phyloP scores from a whole-genome alignment of 2,888 invertebrate species.

The Tenthredo livida region DNA sequence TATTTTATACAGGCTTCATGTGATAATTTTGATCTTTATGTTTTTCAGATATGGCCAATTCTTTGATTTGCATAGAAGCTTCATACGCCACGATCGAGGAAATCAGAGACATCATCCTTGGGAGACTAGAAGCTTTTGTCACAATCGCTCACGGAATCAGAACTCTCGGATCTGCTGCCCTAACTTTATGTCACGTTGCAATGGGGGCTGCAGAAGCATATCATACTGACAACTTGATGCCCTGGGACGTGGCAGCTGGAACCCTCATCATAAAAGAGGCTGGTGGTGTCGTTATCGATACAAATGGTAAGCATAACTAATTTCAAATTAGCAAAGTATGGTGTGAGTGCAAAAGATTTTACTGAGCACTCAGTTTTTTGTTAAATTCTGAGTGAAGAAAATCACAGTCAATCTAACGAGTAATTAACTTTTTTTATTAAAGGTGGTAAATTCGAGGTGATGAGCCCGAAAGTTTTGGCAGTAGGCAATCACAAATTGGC shows the following conservation, averaged over 20 bases:
- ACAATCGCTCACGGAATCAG: slow-evolving; percentile 81
- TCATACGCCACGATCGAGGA: slow-evolving; percentile 71
- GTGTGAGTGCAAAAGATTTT: not conserved
- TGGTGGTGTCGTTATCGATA: slow-evolving; percentile 86
- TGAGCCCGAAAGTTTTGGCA: slow-evolving; percentile 82
- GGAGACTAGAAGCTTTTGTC: slow-evolving; percentile 71
- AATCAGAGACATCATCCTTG: slow-evolving; percentile 68
- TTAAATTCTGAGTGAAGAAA: not conserved
- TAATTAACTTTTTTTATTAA: slow-evolving; percentile 42
- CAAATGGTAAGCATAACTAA: slow-evolving; percentile 78
- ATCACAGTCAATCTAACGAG: not conserved
- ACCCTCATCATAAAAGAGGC: slow-evolving; percentile 88
- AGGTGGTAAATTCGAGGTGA: slow-evolving; percentile 80
- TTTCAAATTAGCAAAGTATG: not conserved
- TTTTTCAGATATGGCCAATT: slow-evolving; percentile 67
- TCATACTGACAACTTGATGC: slow-evolving; percentile 86
- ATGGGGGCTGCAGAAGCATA: slow-evolving; percentile 86
- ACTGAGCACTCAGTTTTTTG: not conserved
- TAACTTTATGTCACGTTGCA: slow-evolving; percentile 87
- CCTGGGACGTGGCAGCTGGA: slow-evolving; percentile 92
- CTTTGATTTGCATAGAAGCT: slow-evolving; percentile 71
- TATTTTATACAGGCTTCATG: not conserved
- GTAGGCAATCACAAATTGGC: slow-evolving; percentile 79
- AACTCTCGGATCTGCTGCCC: slow-evolving; percentile 86
- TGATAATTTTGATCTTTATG: not conserved